phyloP scores from a whole-genome alignment of 2,888 invertebrate genomes.

The Napeogenes sylphis region DNA sequence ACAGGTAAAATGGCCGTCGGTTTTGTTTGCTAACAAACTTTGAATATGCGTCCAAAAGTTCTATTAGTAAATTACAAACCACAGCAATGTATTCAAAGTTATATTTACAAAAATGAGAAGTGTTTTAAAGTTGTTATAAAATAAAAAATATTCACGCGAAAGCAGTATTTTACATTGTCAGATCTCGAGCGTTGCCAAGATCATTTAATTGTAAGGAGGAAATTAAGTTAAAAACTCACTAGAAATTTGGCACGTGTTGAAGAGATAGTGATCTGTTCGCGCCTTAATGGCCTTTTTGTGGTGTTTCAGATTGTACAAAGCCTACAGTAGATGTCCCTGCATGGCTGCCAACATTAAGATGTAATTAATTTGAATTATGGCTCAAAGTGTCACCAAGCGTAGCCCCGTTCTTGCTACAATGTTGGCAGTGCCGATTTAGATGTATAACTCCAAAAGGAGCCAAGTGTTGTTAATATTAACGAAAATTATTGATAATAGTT shows the following conservation, averaged over 20 bases:
- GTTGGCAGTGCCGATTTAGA: neutral
- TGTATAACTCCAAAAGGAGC: neutral
- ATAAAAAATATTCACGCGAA: neutral
- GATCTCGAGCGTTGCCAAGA: constrained; percentile 21
- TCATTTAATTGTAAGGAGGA: constrained; percentile 24
- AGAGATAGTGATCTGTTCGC: constrained; percentile 29
- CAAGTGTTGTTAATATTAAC: neutral
- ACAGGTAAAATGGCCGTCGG: no score
- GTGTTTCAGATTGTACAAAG: constrained; percentile 25
- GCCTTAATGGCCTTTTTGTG: constrained; percentile 32
- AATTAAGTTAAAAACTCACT: constrained; percentile 35
- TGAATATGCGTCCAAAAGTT: no score
- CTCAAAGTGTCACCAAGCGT: neutral
- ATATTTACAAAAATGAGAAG: no score
- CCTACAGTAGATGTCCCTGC: constrained; percentile 21
- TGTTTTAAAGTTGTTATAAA: no score
- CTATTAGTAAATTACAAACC: no score
- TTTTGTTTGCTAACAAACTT: no score
- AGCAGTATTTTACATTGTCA: constrained; percentile 7
- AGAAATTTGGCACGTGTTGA: constrained; percentile 35
- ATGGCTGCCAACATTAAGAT: constrained; percentile 27
- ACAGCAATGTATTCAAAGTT: no score
- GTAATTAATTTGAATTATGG: constrained; percentile 23
- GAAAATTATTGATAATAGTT: neutral
- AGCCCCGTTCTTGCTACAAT: constrained; percentile 1